Percentiles rank a stretch among this genome's conserved stretches.
phyloP scores from a whole-genome alignment of 2,888 invertebrate species.

The Halocaridina rubra region DNA sequence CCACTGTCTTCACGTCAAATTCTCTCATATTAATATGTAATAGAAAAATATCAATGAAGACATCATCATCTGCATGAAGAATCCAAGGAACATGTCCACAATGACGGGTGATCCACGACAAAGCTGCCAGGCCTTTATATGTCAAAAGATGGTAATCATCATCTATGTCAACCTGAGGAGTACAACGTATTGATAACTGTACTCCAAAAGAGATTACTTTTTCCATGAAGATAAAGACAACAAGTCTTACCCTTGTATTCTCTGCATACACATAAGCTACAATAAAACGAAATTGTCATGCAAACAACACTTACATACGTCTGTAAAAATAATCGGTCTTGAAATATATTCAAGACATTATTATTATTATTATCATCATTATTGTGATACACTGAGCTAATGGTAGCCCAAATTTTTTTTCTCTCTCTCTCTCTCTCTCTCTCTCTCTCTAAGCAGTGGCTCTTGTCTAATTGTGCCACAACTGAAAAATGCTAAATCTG shows the following conservation, averaged over 20 bases:
- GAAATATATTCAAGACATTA: too few species aligned
- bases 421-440: neutral
- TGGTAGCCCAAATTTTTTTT: too few species aligned
- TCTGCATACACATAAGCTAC: neutral
- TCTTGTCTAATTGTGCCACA: too few species aligned
- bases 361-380: too few species aligned
- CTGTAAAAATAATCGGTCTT: too few species aligned
- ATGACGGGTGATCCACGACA: slow-evolving; percentile 63
- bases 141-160: slow-evolving; percentile 65
- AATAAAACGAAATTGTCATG: too few species aligned
- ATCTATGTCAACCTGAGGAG: slow-evolving; percentile 63
- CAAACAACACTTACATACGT: too few species aligned
- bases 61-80: slow-evolving; percentile 65
- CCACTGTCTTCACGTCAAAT: neutral
- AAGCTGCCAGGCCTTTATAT: slow-evolving; percentile 64
- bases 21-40: neutral
- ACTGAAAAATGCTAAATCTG: too few species aligned
- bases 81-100: slow-evolving; percentile 61
- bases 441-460: too few species aligned
- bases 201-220: neutral
- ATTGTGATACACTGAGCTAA: too few species aligned
- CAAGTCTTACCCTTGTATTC: neutral
- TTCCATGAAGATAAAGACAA: too few species aligned
- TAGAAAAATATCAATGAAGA: slow-evolving; percentile 63
- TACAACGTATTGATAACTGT: neutral